Evolutionary conservation across 1,140 invertebrate genomes (phyloP), one percentile per base, ranked within the genome.

Genomic region (Aphaenogaster floridana): DNA sequence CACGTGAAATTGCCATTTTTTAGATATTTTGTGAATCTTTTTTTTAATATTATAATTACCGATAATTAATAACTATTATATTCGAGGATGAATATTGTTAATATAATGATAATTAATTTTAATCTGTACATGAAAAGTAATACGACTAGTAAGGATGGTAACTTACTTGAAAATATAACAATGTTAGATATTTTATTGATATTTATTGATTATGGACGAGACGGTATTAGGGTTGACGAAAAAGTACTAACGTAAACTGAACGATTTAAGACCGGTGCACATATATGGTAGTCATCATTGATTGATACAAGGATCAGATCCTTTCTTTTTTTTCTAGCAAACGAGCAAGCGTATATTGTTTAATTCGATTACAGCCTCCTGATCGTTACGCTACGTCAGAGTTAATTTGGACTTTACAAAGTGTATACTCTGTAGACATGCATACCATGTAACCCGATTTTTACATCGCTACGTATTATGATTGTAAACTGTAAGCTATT

Each of bases 1-100:
- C 94, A 95, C 93, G 93, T 94, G 93, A 95, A 95, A 95, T 95
- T 95, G 94, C 94, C 94, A 95, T 95, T 95, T 95, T 94, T 94
- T 93, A 94, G 90, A 86, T 94, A 92, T 94, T 94, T 92, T 92
- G 71, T 79, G 87, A 89, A 88, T 89, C 87, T 91, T 90, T 91
- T 88, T 91, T 91, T 79, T 91, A 28, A 88, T 91, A 92, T 88
- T 94, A 89, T 91, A 92, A 93, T 93, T 92, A 92, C 78, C 87
- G 74, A 91, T 92, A 92, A 93, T 92, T 88, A 92, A 86, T 93
- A 86, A 90, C 91, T 92, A 93, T 93, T 93, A 93, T 93, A 93
- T 91, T 88, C 79, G 91, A 88, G 90, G 88, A 94, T 89, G 90
- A 94, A 92, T 94, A 94, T 94, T 95, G 93, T 95, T 95, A 94